Percentiles rank a stretch among this genome's conserved stretches.
These are phyloP conservation scores for Sesia bembeciformis DNA, from an alignment of 2,888 invertebrate species.

Conservation along the genomic window DNA sequence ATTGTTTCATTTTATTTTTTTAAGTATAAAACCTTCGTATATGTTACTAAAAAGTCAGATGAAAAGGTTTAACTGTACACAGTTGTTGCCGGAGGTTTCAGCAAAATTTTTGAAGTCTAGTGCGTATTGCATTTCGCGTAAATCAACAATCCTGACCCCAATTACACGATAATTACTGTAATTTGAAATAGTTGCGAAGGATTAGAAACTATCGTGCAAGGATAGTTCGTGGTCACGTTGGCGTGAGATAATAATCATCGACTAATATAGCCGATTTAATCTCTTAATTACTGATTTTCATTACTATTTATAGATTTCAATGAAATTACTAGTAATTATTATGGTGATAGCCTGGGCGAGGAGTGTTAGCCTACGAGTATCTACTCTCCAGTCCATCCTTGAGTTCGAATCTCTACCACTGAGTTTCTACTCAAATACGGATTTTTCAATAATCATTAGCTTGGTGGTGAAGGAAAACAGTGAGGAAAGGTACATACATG, in stretches of 20 bases:
- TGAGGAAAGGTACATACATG: no score
- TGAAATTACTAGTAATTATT: not conserved
- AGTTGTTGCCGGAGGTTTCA: no score
- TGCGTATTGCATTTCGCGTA: conserved; percentile 11
- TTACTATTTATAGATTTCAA: not conserved
- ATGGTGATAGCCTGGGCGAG: not conserved
- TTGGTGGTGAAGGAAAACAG: no score
- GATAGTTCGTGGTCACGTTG: conserved; percentile 4
- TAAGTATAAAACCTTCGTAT: not conserved
- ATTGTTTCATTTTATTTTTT: conserved; percentile 33
- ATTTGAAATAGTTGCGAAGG: conserved; percentile 17
- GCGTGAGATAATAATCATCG: conserved; percentile 4
- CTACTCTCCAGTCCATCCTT: no score
- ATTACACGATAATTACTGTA: conserved; percentile 12
- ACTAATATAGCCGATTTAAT: not conserved
- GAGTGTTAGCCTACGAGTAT: no score
- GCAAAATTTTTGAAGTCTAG: not conserved
- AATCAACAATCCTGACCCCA: conserved; percentile 15
- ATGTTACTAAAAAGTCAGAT: no score
- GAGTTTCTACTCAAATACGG: no score
- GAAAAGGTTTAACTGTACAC: no score
- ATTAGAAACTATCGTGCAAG: conserved; percentile 18
- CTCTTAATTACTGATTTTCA: not conserved
- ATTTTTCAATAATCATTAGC: no score
- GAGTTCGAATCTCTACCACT: no score